Conservation (phyloP, 1,140 invertebrate species). For the Amyelois transitella region DNA sequence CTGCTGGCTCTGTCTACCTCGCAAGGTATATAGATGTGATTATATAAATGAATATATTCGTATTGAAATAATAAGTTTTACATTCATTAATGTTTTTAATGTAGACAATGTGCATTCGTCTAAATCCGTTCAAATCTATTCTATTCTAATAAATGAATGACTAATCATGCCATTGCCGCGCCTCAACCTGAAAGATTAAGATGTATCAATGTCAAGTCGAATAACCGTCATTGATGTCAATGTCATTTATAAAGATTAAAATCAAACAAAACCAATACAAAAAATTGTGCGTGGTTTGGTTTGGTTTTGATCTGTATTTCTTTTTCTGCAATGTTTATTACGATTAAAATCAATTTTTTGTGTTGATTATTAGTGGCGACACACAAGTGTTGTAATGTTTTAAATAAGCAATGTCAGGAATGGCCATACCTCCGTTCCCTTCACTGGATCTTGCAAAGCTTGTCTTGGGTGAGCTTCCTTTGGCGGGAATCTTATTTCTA, state of each 20-base stretch:
- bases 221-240: background rate
- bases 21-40: no score
- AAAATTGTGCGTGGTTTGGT: background rate
- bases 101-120: no score
- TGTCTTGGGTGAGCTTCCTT: constrained; percentile 54
- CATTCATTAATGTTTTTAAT: no score
- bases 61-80: no score
- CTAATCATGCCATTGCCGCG: no score
- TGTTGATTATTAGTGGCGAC: background rate
- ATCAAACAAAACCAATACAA: background rate
- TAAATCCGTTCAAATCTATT: no score
- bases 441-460: constrained; percentile 63
- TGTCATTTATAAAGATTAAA: background rate
- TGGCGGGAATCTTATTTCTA: constrained; percentile 44
- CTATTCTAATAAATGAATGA: no score
- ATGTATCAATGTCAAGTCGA: background rate
- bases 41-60: no score
- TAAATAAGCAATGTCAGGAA: constrained; percentile 4
- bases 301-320: background rate
- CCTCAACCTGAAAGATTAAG: background rate
- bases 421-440: constrained; percentile 59
- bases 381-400: background rate
- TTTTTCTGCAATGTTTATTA: background rate
- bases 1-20: no score
- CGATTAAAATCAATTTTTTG: background rate